phyloP scores from a whole-genome alignment of 2,113 vertebrate genomes.

The Isichthys henryi region DNA sequence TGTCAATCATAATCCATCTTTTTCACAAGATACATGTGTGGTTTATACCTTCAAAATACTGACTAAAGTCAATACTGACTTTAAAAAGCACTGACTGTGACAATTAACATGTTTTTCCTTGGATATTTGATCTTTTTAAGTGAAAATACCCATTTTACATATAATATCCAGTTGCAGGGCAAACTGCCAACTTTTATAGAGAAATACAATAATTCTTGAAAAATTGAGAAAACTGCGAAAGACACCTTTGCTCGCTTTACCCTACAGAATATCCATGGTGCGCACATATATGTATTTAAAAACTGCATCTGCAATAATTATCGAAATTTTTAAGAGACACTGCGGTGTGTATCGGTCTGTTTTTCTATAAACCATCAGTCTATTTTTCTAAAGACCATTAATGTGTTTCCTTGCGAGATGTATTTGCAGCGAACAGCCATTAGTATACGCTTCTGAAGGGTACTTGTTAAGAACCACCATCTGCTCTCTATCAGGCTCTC shows the following conservation, averaged over 20 bases:
- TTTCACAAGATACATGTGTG: neutral
- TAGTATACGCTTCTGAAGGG: neutral
- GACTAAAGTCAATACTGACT: neutral
- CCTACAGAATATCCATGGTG: neutral
- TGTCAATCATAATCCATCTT: neutral
- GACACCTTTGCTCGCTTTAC: neutral
- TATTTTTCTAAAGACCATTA: neutral
- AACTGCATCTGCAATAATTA: constrained; percentile 12
- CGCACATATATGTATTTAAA: neutral
- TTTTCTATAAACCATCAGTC: neutral
- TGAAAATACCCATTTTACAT: neutral
- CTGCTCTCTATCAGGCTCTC: neutral
- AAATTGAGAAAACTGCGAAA: neutral
- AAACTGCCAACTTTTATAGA: neutral
- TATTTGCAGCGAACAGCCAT: neutral
- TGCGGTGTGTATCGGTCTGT: neutral
- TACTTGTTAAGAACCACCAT: neutral
- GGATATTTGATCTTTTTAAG: neutral
- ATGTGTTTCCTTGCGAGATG: neutral
- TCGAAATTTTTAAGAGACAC: constrained; percentile 15
- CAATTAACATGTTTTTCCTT: neutral
- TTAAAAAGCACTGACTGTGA: neutral
- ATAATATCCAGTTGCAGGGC: neutral
- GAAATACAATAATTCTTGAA: neutral
- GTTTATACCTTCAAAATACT: neutral